Base-by-base conservation (phyloP, 1,140 invertebrate genomes). In the Drosophila sulfurigaster region DNA sequence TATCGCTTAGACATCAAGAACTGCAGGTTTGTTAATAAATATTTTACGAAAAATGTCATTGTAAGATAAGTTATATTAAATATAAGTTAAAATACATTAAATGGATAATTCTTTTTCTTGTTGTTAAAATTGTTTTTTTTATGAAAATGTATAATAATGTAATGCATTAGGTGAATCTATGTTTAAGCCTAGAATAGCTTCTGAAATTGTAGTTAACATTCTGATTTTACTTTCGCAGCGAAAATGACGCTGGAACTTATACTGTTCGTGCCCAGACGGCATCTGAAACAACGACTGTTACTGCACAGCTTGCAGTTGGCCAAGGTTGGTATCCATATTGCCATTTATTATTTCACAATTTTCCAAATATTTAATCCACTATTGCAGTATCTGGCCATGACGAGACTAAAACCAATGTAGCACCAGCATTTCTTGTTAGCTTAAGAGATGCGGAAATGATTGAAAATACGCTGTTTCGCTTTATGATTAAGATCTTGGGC, bases 401-500 rank as follows among this genome's bases (percentile, higher is more conserved):
- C 81, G 94, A 95, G 69, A 94, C 95, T 64, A 94, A 94, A 57
- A 96, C 96, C 70, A 94, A 95, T 2, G 96, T 97, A 62, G 94
- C 95, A 1, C 96, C 97, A 1, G 95, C 96, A 45, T 98, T 98
- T 91, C 82, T 97, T 60, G 96, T 98, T 0, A 95, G 95, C 43
- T 93, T 98, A 15, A 97, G 97, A 80, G 96, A 98, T 81, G 97
- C 97, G 1, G 96, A 98, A 92, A 95, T 98, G 3, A 93, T 98
- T 58, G 95, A 97, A 91, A 96, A 97, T 75, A 98, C 97, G 0
- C 97, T 96, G 79, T 94, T 98, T 20, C 95, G 97, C 32, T 98
- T 98, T 91, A 97, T 98, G 95, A 94, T 98, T 57, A 97, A 97
- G 93, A 96, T 98, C 7, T 96, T 96, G 77, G 97, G 97, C 28